phyloP scores from a whole-genome alignment of 2,888 invertebrate genomes.

The Acrobasis repandana region DNA sequence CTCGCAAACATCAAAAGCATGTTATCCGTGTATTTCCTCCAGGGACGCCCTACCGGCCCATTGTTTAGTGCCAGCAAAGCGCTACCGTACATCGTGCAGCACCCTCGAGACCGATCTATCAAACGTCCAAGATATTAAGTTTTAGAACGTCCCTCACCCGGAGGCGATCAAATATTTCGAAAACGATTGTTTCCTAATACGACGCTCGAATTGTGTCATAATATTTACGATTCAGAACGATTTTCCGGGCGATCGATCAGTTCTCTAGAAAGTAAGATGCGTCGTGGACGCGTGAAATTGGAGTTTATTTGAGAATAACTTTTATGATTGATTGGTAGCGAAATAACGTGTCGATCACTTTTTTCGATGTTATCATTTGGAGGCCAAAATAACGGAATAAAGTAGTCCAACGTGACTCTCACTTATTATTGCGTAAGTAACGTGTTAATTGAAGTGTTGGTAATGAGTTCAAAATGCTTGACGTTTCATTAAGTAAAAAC shows the following conservation, averaged over 20 bases:
- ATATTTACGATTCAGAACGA: constrained; percentile 75
- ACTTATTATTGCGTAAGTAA: constrained; percentile 20
- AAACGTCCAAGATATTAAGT: constrained; percentile 69
- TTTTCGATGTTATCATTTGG: constrained; percentile 24
- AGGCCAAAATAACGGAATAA: constrained; percentile 19
- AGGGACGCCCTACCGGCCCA: constrained; percentile 40
- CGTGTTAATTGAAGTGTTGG: constrained; percentile 20
- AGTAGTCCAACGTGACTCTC: constrained; percentile 22
- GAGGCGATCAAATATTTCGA: constrained; percentile 51
- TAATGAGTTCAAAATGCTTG: constrained; percentile 18
- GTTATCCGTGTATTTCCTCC: constrained; percentile 39
- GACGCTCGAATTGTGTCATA: constrained; percentile 71
- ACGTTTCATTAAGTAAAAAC: constrained; percentile 18
- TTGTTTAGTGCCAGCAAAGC: constrained; percentile 45
- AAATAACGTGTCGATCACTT: constrained; percentile 25
- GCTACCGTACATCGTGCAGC: constrained; percentile 52
- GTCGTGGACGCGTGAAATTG: constrained; percentile 65
- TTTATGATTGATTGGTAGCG: constrained; percentile 35
- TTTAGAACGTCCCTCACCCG: constrained; percentile 58
- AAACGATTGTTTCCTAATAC: constrained; percentile 78
- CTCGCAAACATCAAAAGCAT: constrained; percentile 16
- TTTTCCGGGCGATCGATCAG: constrained; percentile 78
- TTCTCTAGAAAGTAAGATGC: constrained; percentile 56
- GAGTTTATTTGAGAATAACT: constrained; percentile 65
- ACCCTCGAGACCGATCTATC: constrained; percentile 76